Base-by-base conservation (phyloP, 2,113 vertebrate genomes). In the Coracopsis vasa region DNA sequence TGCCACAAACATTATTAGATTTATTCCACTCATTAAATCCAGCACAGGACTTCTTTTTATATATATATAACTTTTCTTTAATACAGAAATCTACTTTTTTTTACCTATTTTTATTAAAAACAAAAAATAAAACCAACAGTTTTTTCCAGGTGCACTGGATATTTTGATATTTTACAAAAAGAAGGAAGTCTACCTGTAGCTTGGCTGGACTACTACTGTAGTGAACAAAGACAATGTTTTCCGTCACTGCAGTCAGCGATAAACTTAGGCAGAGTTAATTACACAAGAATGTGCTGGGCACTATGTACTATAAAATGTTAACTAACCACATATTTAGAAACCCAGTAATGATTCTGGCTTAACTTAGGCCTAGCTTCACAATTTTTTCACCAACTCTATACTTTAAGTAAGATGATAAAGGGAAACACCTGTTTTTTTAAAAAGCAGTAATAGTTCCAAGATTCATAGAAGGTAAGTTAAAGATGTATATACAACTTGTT, bases 391-490 rank as follows among this genome's bases (percentile, higher is more conserved):
- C 58, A 56, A 48, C 14, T 48, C 21, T 9, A 65, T 17, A 44
- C 18, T 64, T 3, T 18, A 72, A 60, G 10, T 47, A 47, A 72
- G 29, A 79, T 2, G 15, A 53, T 17, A 66, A 73, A 48, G 11
- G 6, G 6, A 39, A 88, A 77, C 35, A 42, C 0, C 8, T 25
- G 3, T 10, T 15, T 0, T 83, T 88, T 72, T 4, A 50, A 93
- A 88, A 82, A 70, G 13, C 21, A 66, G 9, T 48, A 35, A 33
- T 20, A 61, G 39, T 42, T 64, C 16, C 25, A 60, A 70, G 29
- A 71, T 0, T 18, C 28, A 7, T 6, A 77, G 10, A 56, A 79
- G 13, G 7, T 5, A 19, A 2, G 0, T 65, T 5, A 29, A 86
- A 89, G 17, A 18, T 80, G 4, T 39, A 45, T 47, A 75, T 28